Conservation (phyloP, 2,113 vertebrate species). For the Entelurus aequoreus region DNA sequence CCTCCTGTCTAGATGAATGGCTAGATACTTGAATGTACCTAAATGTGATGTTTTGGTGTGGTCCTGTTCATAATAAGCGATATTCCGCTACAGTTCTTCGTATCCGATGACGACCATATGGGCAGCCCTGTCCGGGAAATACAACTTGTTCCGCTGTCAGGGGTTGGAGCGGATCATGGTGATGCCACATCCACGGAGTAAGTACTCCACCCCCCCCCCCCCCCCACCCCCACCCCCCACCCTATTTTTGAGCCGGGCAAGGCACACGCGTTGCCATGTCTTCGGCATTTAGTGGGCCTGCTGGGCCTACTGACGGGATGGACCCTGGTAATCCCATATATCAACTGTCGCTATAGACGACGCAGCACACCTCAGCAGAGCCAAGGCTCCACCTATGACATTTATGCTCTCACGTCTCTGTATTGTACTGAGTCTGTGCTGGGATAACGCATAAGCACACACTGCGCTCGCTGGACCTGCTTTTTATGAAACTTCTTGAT, state of each 20-base stretch:
- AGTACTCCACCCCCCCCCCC: too few species aligned
- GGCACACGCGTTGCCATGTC: slow-evolving; percentile 62
- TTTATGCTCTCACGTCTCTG: slow-evolving; percentile 34
- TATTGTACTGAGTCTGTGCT: slow-evolving; percentile 22
- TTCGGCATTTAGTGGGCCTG: slow-evolving; percentile 62
- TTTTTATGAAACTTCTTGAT: slow-evolving; percentile 2
- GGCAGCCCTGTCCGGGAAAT: slow-evolving; percentile 30
- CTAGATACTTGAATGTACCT: neutral
- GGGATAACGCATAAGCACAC: slow-evolving; percentile 12
- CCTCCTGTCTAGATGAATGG: too few species aligned
- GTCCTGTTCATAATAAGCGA: neutral
- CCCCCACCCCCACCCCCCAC: slow-evolving; percentile 8
- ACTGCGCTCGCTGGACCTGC: slow-evolving; percentile 6
- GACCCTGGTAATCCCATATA: slow-evolving; percentile 53
- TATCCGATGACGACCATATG: slow-evolving; percentile 65
- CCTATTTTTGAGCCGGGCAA: slow-evolving; percentile 15
- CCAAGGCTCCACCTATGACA: slow-evolving; percentile 41
- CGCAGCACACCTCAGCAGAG: slow-evolving; percentile 42
- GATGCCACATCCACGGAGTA: slow-evolving; percentile 61
- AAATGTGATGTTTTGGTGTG: neutral
- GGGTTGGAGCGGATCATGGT: slow-evolving; percentile 15
- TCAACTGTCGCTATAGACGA: slow-evolving; percentile 53
- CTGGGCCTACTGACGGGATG: slow-evolving; percentile 42
- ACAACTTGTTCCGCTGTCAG: slow-evolving; percentile 33
- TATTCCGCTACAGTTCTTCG: slow-evolving; percentile 60